phyloP scores from a whole-genome alignment of 2,113 vertebrate genomes.

The Tragulus kanchil region DNA sequence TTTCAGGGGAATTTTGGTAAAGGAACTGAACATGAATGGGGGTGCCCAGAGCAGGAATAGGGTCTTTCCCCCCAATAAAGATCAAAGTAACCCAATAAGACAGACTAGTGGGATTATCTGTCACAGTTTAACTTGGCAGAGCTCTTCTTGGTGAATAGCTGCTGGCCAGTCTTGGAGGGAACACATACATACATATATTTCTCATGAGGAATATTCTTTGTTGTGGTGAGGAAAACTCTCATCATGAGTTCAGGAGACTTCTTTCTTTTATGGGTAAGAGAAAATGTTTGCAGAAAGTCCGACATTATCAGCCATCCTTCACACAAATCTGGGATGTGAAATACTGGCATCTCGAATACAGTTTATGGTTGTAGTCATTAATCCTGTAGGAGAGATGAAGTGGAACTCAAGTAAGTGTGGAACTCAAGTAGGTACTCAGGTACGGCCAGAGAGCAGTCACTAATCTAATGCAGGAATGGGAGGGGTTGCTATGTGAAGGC shows the following conservation, averaged over 20 bases:
- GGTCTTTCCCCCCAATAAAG: background rate
- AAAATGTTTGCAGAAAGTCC: background rate
- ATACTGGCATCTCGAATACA: background rate
- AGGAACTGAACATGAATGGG: background rate
- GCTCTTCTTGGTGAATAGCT: background rate
- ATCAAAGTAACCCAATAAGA: background rate
- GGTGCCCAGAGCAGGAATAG: background rate
- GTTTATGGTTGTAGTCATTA: background rate
- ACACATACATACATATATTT: too few species aligned
- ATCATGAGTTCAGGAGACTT: background rate
- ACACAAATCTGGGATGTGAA: background rate
- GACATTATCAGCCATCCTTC: background rate
- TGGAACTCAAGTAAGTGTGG: background rate
- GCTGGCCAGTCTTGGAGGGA: background rate
- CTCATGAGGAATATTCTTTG: background rate
- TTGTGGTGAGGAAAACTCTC: background rate
- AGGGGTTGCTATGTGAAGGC: background rate
- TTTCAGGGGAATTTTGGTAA: background rate
- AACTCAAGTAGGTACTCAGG: background rate
- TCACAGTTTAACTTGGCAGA: background rate
- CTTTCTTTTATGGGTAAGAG: background rate
- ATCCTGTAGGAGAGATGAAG: conserved; percentile 15
- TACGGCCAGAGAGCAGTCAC: background rate
- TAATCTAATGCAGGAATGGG: background rate
- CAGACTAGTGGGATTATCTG: background rate